Evolutionary conservation across 2,113 vertebrate genomes (phyloP).

Genomic region (Nesospiza acunhae): DNA sequence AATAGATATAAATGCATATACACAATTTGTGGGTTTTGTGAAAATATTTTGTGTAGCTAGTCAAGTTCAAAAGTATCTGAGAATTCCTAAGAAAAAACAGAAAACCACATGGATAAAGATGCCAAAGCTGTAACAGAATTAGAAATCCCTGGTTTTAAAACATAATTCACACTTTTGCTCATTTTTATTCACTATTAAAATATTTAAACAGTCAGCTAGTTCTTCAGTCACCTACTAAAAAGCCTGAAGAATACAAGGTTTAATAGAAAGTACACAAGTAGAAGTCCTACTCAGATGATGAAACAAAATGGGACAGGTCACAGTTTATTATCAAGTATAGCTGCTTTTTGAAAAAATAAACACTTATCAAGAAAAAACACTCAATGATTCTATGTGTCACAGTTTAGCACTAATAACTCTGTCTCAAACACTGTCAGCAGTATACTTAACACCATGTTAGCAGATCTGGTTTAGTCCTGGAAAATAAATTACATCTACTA

Average conservation of each 20-base stretch:
- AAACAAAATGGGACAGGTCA: background rate
- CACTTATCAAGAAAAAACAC: background rate
- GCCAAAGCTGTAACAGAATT: background rate
- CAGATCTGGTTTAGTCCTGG: background rate
- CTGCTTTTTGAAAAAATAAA: background rate
- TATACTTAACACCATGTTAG: background rate
- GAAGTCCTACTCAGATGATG: background rate
- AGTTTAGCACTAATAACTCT: background rate
- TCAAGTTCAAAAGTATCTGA: background rate
- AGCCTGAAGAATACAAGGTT: background rate
- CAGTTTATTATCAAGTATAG: background rate
- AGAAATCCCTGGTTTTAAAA: background rate
- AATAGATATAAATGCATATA: background rate
- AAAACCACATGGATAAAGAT: background rate
- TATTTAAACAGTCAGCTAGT: background rate
- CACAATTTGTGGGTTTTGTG: background rate
- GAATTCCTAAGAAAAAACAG: background rate
- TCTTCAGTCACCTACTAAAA: background rate
- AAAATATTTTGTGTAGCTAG: background rate
- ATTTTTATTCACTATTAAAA: background rate
- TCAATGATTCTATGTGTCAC: background rate
- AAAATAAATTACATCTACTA: background rate
- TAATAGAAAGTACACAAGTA: background rate
- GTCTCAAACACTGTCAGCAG: background rate
- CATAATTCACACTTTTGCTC: background rate